Base-by-base conservation (phyloP, 2,797 vertebrate genomes). In the Karalla daura region DNA sequence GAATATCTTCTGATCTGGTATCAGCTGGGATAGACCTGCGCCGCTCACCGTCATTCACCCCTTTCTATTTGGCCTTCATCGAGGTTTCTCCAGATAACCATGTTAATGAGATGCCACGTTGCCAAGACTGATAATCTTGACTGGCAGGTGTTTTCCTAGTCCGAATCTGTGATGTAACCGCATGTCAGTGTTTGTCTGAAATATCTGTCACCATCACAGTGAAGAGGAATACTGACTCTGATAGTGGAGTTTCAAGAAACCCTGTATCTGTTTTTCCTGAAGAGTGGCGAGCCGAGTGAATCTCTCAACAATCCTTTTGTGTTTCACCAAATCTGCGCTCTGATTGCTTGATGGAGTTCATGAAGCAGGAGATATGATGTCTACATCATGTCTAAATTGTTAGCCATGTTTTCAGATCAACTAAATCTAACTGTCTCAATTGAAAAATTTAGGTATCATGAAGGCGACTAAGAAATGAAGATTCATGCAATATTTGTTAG, bases 1-100 rank as follows among this genome's bases (percentile, higher is more conserved):
- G 28, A 83, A 80, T 80, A 88, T 88, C 86, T 55, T 60, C 70
- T 71, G 55, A 89, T 89, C 80, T 68, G 2, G 51, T 80, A 80
- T 87, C 74, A 76, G 52, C 27, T 40, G 55, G 41, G 2, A 5
- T 55, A 52, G 66, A 64, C 70, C 49, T 13, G 37, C 32, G 20
- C 72, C 21, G 39, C 64, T 86, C 69, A 63, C 78, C 78, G 71
- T 86, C 75, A 72, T 75, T 86, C 74, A 59, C 33, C 52, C 65
- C 78, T 27, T 18, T 69, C 28, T 81, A 7, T 21, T 60, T 41
- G 33, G 2, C 25, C 6, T 70, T 68, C 70, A 81, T 87, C 39
- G 9, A 54, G 32, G 27, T 78, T 56, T 80, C 69, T 77, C 28
- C 59, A 78, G 60, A 75, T 63, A 46, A 37, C 36, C 36, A 36